Conservation (phyloP, 2,888 invertebrate species). For the Helleia helle region DNA sequence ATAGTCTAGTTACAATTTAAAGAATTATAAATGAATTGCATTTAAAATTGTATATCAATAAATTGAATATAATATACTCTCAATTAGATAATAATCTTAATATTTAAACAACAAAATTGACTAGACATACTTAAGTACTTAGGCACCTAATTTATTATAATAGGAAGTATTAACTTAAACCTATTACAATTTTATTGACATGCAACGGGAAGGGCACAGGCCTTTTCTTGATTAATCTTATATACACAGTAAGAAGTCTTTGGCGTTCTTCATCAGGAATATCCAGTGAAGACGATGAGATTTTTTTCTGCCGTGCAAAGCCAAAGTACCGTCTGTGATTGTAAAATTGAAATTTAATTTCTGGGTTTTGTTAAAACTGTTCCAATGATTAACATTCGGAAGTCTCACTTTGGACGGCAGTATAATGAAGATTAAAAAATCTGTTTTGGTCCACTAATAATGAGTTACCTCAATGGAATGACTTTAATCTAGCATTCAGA, state of each 20-base stretch:
- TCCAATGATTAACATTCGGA: too few relatives aligned
- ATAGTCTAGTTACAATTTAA: not conserved
- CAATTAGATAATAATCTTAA: constrained; percentile 10
- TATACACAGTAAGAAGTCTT: constrained; percentile 10
- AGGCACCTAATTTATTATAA: constrained; percentile 32
- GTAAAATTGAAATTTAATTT: too few relatives aligned
- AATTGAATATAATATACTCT: constrained; percentile 2
- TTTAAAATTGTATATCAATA: not conserved
- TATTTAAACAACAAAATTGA: constrained; percentile 39
- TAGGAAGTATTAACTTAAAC: constrained; percentile 2
- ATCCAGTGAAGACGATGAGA: not conserved
- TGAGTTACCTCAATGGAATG: constrained; percentile 6
- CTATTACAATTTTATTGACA: constrained; percentile 2
- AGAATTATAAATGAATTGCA: not conserved
- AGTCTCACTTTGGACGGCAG: not conserved
- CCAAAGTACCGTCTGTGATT: too few relatives aligned
- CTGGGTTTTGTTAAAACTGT: too few relatives aligned
- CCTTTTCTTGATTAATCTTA: too few relatives aligned
- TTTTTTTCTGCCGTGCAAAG: not conserved
- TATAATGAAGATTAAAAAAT: not conserved
- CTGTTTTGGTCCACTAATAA: constrained; percentile 3
- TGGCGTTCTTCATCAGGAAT: constrained; percentile 4
- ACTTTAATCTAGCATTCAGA: not conserved
- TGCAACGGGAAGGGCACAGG: too few relatives aligned
- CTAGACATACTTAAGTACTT: constrained; percentile 46